These are phyloP conservation scores for Podiceps cristatus DNA, from an alignment of 2,113 vertebrate genomes.

Conservation along the genomic window DNA sequence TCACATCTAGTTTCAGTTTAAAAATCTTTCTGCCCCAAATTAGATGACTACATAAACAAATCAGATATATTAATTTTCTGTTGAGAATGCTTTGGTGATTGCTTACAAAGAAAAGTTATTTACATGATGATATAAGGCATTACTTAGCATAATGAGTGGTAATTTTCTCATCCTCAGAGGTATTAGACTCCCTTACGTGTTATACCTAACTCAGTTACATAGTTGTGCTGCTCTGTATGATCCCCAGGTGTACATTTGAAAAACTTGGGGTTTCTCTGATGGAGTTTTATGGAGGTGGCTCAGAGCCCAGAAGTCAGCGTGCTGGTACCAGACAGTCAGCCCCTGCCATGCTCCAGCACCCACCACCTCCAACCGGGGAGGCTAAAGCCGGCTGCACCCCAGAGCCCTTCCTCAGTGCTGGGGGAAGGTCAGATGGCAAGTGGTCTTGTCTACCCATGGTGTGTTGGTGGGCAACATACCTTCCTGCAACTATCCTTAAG, in stretches of 20 bases:
- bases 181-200: neutral
- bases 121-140: slow-evolving; percentile 62
- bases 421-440: neutral
- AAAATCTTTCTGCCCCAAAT: slow-evolving; percentile 50
- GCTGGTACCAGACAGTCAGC: neutral
- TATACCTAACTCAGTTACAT: neutral
- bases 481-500: neutral
- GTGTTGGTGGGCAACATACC: neutral
- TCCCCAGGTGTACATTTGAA: neutral
- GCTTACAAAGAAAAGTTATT: slow-evolving; percentile 66
- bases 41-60: slow-evolving; percentile 69
- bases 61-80: slow-evolving; percentile 67
- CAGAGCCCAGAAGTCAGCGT: neutral
- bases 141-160: slow-evolving; percentile 65
- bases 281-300: neutral
- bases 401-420: neutral
- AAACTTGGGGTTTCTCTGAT: neutral
- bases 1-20: slow-evolving; percentile 22
- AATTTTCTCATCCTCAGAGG: slow-evolving; percentile 46
- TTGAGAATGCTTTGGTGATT: slow-evolving; percentile 54
- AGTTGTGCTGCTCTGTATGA: slow-evolving; percentile 2
- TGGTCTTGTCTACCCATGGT: neutral
- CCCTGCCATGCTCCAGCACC: neutral
- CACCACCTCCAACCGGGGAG: neutral
- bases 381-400: neutral